Evolutionary conservation across 2,888 invertebrate genomes (phyloP).

Genomic region (Pollenia labialis): DNA sequence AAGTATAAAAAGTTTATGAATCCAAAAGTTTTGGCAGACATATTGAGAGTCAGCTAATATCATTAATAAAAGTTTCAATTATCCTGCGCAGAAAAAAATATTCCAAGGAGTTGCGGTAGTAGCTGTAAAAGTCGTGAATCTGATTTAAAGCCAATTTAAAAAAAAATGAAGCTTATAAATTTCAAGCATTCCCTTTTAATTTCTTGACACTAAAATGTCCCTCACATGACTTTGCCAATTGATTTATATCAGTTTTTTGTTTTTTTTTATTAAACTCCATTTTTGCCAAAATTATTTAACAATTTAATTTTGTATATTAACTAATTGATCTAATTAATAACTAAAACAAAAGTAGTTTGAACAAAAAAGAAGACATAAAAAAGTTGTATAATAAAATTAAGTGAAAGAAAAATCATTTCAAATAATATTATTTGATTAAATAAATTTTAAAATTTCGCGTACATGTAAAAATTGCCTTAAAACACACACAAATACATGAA

Average conservation of each 20-base stretch:
- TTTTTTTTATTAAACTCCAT: constrained; percentile 40
- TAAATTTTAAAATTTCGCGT: constrained; percentile 46
- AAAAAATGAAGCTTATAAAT: no score
- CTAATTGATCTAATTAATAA: not conserved
- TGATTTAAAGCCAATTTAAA: no score
- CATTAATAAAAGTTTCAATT: no score
- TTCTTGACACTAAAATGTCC: no score
- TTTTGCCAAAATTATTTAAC: constrained; percentile 53
- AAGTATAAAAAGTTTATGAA: no score
- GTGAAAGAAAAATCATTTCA: constrained; percentile 19
- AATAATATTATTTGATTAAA: constrained; percentile 15
- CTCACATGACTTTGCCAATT: not conserved
- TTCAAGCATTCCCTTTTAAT: no score
- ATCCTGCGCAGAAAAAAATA: no score
- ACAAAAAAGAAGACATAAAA: not conserved
- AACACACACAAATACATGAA: constrained; percentile 21
- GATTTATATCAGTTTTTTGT: not conserved
- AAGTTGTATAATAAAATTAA: constrained; percentile 24
- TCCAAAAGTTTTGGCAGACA: no score
- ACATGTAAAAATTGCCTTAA: constrained; percentile 70
- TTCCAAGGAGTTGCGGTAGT: no score
- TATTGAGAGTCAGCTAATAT: no score
- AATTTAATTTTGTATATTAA: constrained; percentile 33
- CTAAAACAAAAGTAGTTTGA: not conserved
- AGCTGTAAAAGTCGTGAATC: no score